Percentiles rank a stretch among this genome's conserved stretches.
phyloP scores from a whole-genome alignment of 2,888 invertebrate species.

The Lycophotia porphyrea region DNA sequence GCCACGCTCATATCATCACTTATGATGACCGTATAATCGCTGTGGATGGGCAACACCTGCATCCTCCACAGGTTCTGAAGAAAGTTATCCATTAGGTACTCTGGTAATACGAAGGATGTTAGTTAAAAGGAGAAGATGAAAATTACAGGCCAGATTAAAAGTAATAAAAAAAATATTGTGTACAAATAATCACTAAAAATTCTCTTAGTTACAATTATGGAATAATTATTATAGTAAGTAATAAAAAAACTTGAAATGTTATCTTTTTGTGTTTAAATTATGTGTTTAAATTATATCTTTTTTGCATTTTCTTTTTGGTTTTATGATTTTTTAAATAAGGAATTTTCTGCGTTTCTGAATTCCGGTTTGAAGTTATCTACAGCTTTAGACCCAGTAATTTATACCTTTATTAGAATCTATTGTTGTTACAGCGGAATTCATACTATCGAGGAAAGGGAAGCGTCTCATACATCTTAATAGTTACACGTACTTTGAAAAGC shows the following conservation, averaged over 20 bases:
- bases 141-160: too few species aligned
- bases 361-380: too few species aligned
- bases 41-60: constrained; percentile 42
- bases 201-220: too few species aligned
- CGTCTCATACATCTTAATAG: constrained; percentile 30
- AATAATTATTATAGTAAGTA: too few species aligned
- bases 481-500: constrained; percentile 29
- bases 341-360: too few species aligned
- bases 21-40: constrained; percentile 46
- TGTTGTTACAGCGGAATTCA: constrained; percentile 31
- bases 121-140: neutral
- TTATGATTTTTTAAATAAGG: too few species aligned
- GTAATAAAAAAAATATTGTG: too few species aligned
- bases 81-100: constrained; percentile 7
- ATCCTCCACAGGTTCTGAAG: constrained; percentile 16
- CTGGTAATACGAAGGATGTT: neutral
- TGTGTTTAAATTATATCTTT: too few species aligned
- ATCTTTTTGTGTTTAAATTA: too few species aligned
- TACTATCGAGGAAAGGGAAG: constrained; percentile 35
- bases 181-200: too few species aligned
- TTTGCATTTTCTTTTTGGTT: too few species aligned
- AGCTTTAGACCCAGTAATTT: neutral
- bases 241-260: too few species aligned
- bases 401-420: neutral
- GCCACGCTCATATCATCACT: constrained; percentile 70